Evolutionary conservation across 2,888 invertebrate genomes (phyloP), one percentile per base, ranked within the genome.

Genomic region (Hololepta plana): DNA sequence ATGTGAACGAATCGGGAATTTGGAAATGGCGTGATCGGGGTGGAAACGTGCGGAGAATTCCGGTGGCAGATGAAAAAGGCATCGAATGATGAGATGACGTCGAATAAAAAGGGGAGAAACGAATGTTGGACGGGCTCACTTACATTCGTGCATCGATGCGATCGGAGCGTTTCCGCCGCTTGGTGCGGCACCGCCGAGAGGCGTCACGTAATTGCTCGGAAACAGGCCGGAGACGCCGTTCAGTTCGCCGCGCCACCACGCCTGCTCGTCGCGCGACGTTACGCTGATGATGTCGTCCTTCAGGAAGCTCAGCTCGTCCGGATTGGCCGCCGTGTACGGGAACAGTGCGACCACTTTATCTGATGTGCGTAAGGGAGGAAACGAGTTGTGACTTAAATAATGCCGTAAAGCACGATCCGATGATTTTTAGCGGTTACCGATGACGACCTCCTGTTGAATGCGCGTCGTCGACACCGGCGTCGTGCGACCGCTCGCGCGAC

Each of bases 241-340:
- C 20, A 85, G 62, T 59, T 91, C 88, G 27, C 95, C 95, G 51
- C 81, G 77, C 93, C 93, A 95, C 95, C 95, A 95, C 26, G 88
- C 81, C n/a, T 82, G 79, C 46, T 93, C 93, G 41, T 90, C 90
- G 29, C 88, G 72, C 26, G 82, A 81, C 3, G 91, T 67, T 22
- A 90, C 79, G 7, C 76, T 76, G 26, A 90, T 87, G 25, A 87
- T 80, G 45, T 88, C 88, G 39, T 87, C 88, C 49, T 88, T 85
- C 31, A 79, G 74, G 50, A 96, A 87, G 36, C 76, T 82, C 30
- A 96, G 59, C 51, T 98, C 96, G 53, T 98, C 96, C 7, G 81
- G 79, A 49, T 93, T 91, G 52, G 87, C 80, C 23, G 93, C 91
- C 29, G 79, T 72, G 59, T 96, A 98, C 4, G 87, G 81, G 50